Conservation (phyloP, 1,140 invertebrate species). For the Battus philenor region DNA sequence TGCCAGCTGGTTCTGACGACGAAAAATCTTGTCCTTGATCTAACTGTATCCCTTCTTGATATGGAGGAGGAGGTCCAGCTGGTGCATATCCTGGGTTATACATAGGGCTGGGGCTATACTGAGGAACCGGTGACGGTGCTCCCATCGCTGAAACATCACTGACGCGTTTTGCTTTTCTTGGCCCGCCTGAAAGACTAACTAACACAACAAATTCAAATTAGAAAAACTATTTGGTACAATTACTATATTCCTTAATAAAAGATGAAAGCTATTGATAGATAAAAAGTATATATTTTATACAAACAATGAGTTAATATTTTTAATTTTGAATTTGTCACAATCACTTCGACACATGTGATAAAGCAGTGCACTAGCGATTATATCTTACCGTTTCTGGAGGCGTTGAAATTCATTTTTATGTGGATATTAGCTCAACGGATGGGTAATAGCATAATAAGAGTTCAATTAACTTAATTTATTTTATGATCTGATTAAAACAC, state of each 20-base stretch:
- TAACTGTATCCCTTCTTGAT: slow-evolving; percentile 57
- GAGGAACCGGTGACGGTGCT: slow-evolving; percentile 46
- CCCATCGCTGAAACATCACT: slow-evolving; percentile 81
- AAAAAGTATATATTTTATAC: background rate
- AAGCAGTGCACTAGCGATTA: background rate
- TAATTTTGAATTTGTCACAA: no score
- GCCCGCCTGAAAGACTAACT: slow-evolving; percentile 49
- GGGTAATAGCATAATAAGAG: slow-evolving; percentile 39
- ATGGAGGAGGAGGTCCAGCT: slow-evolving; percentile 44
- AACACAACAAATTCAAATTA: slow-evolving; percentile 22
- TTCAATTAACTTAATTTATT: slow-evolving; percentile 39
- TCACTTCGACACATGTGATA: slow-evolving; percentile 10
- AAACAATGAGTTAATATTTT: background rate
- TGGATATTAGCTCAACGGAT: slow-evolving; percentile 22
- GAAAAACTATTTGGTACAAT: background rate
- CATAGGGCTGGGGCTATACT: slow-evolving; percentile 32
- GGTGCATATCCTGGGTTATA: slow-evolving; percentile 40
- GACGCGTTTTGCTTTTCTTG: slow-evolving; percentile 78
- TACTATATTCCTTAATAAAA: no score
- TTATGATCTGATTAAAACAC: slow-evolving; percentile 49
- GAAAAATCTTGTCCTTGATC: slow-evolving; percentile 45
- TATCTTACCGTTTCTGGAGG: slow-evolving; percentile 64
- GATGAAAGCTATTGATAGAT: no score
- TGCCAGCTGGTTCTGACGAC: slow-evolving; percentile 27
- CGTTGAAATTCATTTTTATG: slow-evolving; percentile 64